Base-by-base conservation (phyloP, 2,888 invertebrate genomes). In the Lasiommata megera region DNA sequence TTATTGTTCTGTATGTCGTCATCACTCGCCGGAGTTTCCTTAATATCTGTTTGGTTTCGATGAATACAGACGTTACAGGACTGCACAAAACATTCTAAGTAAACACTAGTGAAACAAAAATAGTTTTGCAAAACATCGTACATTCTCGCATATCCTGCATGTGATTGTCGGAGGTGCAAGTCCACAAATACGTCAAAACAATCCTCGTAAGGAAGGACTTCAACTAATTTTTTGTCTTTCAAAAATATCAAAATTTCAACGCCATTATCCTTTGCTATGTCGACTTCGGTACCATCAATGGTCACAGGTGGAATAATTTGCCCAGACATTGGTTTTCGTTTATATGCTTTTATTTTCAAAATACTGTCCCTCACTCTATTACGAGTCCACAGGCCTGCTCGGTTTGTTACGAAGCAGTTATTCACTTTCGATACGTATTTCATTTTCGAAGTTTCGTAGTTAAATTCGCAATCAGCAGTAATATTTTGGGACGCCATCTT, bases 181-280 rank as follows among this genome's bases (percentile, higher is more conserved):
- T 60, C 63, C 6, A 58, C 50, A 16, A 61, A 60, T 17, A 60
- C 34, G 41, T 61, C 46, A 29, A 54, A 58, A 40, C 60, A 47
- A 12, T 63, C 54, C 40, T 61, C 63, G 12, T 9, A 58, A 1
- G 58, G 31, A 11, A 63, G 40, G 14, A 61, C 18, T 44, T 58
- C 51, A 16, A 29, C 34, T 6, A 34, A 14, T 14, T 46, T 50
- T 3, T 47, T 36, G 0, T 16, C 14, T 1, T 56, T n/a, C 3
- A 52, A 12, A 6, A 28, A 29, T 40, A 28, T 29, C 17, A 63
- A 40, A 29, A 40, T 52, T 18, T 56, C 31, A 2, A 12, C 43
- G 16, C 34, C 55, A 8, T 58, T 18, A 1, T 58, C 29, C 9
- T 16, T 3, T 11, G 18, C 56, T 12, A 59, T 9, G 12, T 59